phyloP scores from a whole-genome alignment of 35 echinoderm and acorn worm genomes.

The Lytechinus variegatus region DNA sequence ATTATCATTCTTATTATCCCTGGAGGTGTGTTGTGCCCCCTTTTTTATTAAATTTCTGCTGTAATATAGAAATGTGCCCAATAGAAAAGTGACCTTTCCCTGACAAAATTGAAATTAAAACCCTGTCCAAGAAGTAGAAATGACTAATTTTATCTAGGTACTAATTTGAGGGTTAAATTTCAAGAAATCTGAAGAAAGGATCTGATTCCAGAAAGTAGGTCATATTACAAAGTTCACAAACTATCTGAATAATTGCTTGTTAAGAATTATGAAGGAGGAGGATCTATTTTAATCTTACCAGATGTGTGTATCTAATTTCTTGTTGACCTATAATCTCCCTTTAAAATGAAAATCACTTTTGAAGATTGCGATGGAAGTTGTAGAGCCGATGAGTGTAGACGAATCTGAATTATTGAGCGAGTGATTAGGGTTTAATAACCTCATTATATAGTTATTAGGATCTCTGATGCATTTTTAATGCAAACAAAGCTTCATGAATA shows the following conservation, averaged over 20 bases:
- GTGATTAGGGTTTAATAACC: not conserved
- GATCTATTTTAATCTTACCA: not conserved
- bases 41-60: too few species aligned
- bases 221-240: not conserved
- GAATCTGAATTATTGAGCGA: not conserved
- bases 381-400: not conserved
- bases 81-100: too few species aligned
- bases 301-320: not conserved
- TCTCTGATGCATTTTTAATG: not conserved
- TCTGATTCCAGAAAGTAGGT: not conserved
- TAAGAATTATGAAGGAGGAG: not conserved
- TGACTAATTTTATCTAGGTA: not conserved
- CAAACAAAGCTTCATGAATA: not conserved
- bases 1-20: too few species aligned
- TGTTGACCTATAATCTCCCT: not conserved
- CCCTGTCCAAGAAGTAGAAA: not conserved
- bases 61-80: too few species aligned
- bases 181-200: not conserved
- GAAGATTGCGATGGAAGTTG: not conserved
- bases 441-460: not conserved
- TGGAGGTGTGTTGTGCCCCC: too few species aligned
- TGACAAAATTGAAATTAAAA: too few species aligned
- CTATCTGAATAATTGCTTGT: not conserved
- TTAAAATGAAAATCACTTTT: not conserved
- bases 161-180: not conserved